These are phyloP conservation scores for Capra hircus DNA, from an alignment of 2,113 vertebrate genomes.

Conservation along the genomic window DNA sequence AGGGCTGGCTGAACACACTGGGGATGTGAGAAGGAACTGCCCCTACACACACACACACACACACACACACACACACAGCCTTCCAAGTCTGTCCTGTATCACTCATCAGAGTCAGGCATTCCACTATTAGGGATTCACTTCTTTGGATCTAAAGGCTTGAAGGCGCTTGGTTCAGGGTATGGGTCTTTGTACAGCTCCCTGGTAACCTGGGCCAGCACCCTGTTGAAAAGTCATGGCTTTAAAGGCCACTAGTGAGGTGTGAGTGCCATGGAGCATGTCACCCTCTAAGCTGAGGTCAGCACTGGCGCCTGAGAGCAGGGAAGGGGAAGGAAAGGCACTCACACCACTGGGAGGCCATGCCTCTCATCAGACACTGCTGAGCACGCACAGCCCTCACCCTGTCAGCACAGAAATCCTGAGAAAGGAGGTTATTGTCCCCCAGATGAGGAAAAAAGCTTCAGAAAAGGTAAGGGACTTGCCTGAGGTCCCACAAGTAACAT, in stretches of 20 bases:
- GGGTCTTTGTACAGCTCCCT: not conserved
- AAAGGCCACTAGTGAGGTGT: not conserved
- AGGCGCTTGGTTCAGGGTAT: not conserved
- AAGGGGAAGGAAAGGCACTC: not conserved
- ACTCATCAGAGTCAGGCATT: not conserved
- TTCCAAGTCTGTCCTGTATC: not conserved
- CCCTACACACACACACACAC: not conserved
- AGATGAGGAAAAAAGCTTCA: not conserved
- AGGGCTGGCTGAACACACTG: not conserved
- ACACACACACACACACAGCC: not conserved
- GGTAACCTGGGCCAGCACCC: not conserved
- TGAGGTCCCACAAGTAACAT: not conserved
- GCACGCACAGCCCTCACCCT: fast-evolving
- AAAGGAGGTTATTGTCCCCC: not conserved
- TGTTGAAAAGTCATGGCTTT: not conserved
- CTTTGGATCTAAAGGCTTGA: not conserved
- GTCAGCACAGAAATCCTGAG: not conserved
- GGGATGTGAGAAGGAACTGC: no score
- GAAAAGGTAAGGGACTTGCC: not conserved
- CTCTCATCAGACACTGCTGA: not conserved
- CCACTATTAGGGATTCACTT: not conserved
- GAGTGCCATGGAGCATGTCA: not conserved
- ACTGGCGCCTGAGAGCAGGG: not conserved
- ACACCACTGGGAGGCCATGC: fast-evolving
- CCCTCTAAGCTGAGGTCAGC: not conserved